Conservation (phyloP, 2,797 vertebrate genomes). For the Acestrorhynchus altus region DNA sequence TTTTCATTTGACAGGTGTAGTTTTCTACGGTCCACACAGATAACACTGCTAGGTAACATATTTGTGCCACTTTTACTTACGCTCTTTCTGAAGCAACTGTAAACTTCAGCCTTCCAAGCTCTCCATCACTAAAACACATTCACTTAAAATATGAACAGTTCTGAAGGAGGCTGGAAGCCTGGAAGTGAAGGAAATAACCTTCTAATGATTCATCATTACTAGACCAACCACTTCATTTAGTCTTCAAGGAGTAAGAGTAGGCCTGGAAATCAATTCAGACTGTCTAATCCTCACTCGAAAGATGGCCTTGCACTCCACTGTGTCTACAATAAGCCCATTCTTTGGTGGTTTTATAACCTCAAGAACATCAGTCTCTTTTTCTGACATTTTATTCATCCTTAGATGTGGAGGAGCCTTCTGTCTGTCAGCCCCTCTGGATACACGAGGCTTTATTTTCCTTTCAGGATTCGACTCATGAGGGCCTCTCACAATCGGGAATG, state of each 20-base stretch:
- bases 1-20: no score
- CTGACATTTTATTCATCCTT: constrained; percentile 42
- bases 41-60: no score
- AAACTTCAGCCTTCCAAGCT: background rate
- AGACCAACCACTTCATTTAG: constrained; percentile 7
- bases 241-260: constrained; percentile 8
- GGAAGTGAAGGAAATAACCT: constrained; percentile 6
- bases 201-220: constrained; percentile 1
- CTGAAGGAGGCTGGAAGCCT: constrained; percentile 2
- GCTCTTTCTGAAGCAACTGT: background rate
- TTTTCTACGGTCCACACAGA: no score
- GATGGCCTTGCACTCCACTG: constrained; percentile 19
- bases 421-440: constrained; percentile 59
- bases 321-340: constrained; percentile 28
- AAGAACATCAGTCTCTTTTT: constrained; percentile 60
- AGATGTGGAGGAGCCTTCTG: constrained; percentile 55
- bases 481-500: constrained; percentile 61
- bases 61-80: no score
- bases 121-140: background rate
- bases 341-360: constrained; percentile 58
- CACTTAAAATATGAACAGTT: background rate
- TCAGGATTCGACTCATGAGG: constrained; percentile 60
- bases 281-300: constrained; percentile 16
- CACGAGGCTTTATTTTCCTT: constrained; percentile 72
- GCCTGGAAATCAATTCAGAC: background rate